Conservation (phyloP, 2,797 vertebrate genomes). For the Phoxinus dragarum region DNA sequence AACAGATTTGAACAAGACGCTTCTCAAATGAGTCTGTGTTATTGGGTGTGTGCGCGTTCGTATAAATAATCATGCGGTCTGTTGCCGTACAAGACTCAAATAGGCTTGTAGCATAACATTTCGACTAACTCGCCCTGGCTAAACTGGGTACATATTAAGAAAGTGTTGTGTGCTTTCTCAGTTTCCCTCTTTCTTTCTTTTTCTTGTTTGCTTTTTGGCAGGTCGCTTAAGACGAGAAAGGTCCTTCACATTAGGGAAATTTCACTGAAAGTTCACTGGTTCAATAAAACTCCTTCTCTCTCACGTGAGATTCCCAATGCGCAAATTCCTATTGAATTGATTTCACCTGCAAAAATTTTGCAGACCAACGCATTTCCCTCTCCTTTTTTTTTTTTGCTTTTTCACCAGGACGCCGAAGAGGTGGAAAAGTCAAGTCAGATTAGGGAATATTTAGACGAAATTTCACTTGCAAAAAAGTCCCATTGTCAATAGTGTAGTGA, state of each 20-base stretch:
- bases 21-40: constrained; percentile 14
- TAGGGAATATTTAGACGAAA: neutral
- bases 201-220: constrained; percentile 66
- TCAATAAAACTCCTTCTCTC: neutral
- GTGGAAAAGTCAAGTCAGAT: neutral
- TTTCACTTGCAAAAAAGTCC: neutral
- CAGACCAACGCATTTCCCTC: neutral
- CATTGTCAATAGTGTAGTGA: neutral
- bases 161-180: constrained; percentile 28
- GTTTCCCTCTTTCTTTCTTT: constrained; percentile 55
- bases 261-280: neutral
- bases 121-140: neutral
- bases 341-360: neutral
- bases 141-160: neutral
- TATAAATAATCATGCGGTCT: constrained; percentile 30
- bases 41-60: constrained; percentile 6
- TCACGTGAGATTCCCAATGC: neutral
- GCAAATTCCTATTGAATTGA: neutral
- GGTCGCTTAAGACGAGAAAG: constrained; percentile 87
- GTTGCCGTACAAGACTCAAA: neutral
- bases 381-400: neutral
- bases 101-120: neutral
- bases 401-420: neutral
- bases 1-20: constrained; percentile 33
- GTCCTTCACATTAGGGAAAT: neutral